Conservation (phyloP, 2,113 vertebrate genomes). For the Paramormyrops kingsleyae region DNA sequence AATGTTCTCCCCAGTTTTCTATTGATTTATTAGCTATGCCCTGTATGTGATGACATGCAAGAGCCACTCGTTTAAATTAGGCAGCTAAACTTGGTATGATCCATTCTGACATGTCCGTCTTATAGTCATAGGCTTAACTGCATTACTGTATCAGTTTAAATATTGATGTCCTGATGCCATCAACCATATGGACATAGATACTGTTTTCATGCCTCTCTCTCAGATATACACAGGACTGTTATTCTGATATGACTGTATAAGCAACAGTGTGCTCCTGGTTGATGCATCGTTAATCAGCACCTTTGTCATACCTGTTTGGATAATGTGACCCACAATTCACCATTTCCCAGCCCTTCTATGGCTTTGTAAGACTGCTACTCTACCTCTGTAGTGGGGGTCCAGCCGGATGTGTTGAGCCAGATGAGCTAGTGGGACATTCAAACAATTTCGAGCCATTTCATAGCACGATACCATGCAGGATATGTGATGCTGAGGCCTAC, state of each 20-base stretch:
- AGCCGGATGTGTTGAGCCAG: neutral
- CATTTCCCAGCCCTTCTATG: neutral
- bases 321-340: neutral
- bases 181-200: neutral
- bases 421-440: neutral
- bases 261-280: neutral
- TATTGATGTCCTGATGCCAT: neutral
- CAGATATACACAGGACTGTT: neutral
- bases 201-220: neutral
- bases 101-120: neutral
- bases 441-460: neutral
- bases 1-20: neutral
- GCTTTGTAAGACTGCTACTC: neutral
- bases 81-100: conserved; percentile 13
- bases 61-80: neutral
- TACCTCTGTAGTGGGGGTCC: neutral
- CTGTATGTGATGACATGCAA: neutral
- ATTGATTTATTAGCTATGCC: neutral
- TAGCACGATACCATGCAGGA: neutral
- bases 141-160: neutral
- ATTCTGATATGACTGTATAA: neutral
- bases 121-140: neutral
- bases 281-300: neutral
- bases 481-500: neutral
- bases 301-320: neutral